Conservation (phyloP, 2,113 vertebrate species). For the Podiceps cristatus region DNA sequence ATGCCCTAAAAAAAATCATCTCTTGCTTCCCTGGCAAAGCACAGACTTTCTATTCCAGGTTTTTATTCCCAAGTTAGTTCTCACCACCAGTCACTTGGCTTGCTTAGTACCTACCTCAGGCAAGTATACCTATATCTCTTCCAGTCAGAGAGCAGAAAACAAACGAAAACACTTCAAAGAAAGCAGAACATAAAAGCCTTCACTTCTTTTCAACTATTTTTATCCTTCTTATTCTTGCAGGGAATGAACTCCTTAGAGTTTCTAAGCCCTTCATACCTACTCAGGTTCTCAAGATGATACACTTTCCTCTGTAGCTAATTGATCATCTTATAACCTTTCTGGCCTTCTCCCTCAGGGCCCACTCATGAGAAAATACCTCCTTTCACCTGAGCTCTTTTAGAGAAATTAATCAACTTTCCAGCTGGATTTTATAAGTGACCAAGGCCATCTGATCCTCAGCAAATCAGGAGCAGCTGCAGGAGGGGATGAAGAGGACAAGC, state of each 20-base stretch:
- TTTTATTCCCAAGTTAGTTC: neutral
- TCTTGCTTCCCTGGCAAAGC: neutral
- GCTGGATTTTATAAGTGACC: neutral
- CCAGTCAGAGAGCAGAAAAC: neutral
- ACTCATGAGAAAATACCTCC: neutral
- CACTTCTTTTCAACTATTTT: neutral
- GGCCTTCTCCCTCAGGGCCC: accelerated
- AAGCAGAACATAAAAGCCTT: neutral
- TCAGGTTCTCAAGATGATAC: neutral
- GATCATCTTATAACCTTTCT: neutral
- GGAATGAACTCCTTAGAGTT: neutral
- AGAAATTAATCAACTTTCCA: neutral
- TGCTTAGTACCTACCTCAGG: neutral
- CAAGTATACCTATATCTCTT: neutral
- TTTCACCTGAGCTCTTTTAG: neutral
- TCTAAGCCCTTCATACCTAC: neutral
- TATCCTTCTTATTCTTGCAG: neutral
- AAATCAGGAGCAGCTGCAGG: neutral
- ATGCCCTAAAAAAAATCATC: neutral
- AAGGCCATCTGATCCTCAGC: neutral
- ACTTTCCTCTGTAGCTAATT: neutral
- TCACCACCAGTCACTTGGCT: neutral
- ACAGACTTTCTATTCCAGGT: neutral
- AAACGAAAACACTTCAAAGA: neutral
- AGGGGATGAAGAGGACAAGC: neutral